Conservation (phyloP, 2,113 vertebrate genomes). For the Takifugu flavidus region DNA sequence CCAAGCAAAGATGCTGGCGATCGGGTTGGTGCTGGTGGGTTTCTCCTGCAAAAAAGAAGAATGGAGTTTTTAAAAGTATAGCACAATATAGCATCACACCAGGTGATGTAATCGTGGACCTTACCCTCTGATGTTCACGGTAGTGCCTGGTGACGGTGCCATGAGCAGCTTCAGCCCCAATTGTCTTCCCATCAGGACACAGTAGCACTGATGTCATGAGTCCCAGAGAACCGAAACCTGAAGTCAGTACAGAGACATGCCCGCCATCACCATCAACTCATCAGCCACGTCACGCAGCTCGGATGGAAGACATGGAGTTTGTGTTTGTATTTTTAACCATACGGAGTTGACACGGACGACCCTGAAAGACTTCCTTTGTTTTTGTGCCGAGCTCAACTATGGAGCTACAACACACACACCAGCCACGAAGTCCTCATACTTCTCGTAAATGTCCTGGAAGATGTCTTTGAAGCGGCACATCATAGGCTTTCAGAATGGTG, state of each 20-base stretch:
- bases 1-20: constrained; percentile 97
- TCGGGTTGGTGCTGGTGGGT: constrained; percentile 94
- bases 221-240: constrained; percentile 94
- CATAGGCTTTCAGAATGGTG: constrained; percentile 92
- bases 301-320: neutral
- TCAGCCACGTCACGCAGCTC: neutral
- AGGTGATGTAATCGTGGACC: constrained; percentile 3
- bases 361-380: too few relatives aligned
- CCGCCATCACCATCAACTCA: neutral
- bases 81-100: too few relatives aligned
- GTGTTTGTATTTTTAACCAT: too few relatives aligned
- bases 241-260: neutral
- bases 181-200: constrained; percentile 93
- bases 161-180: constrained; percentile 91
- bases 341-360: too few relatives aligned
- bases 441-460: constrained; percentile 90
- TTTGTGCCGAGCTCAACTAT: too few relatives aligned
- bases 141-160: constrained; percentile 95
- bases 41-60: constrained; percentile 73
- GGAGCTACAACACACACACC: too few relatives aligned
- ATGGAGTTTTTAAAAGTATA: too few relatives aligned
- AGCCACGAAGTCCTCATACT: constrained; percentile 62
- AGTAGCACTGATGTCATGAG: constrained; percentile 93
- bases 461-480: constrained; percentile 95
- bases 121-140: constrained; percentile 93